A percentile compares a stretch with the other conserved stretches of the same genome.
Conservation (phyloP, 1,140 invertebrate species). For the Hyles euphorbiae region DNA sequence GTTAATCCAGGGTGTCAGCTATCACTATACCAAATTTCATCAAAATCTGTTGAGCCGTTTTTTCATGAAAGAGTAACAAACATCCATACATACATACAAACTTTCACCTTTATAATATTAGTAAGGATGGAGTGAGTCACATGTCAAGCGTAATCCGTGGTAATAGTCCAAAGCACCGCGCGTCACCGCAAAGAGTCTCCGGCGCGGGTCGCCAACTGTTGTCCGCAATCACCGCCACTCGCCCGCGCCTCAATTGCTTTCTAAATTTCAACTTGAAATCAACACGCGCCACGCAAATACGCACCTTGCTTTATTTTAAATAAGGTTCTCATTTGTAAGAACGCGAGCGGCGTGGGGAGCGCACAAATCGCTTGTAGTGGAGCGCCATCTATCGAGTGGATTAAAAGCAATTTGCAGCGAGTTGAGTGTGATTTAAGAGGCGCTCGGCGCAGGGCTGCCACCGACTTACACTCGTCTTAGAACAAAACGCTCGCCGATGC, state of each 20-base stretch:
- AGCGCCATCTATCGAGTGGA: constrained; percentile 55
- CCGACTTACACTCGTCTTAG: neutral
- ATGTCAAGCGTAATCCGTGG: too few species aligned
- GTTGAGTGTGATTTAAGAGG: constrained; percentile 45
- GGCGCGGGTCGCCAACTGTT: constrained; percentile 29
- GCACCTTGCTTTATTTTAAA: constrained; percentile 10
- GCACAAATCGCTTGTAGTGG: constrained; percentile 37
- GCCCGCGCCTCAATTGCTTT: constrained; percentile 43
- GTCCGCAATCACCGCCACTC: constrained; percentile 26
- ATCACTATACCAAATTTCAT: too few species aligned
- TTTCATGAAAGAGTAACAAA: too few species aligned
- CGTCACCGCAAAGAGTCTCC: constrained; percentile 14
- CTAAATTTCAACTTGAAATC: constrained; percentile 28
- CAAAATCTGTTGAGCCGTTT: too few species aligned
- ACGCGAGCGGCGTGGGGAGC: constrained; percentile 10
- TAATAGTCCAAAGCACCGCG: neutral
- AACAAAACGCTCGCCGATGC: too few species aligned
- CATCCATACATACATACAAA: too few species aligned
- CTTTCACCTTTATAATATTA: too few species aligned
- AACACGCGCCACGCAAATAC: constrained; percentile 6
- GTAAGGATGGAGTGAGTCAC: too few species aligned
- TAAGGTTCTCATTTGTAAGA: constrained; percentile 14
- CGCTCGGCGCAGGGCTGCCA: constrained; percentile 1
- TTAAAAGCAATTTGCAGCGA: constrained; percentile 62
- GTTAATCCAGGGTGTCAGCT: too few species aligned